Base-by-base conservation (phyloP, 92 coral and sea anemone species). In the Galaxea fascicularis region DNA sequence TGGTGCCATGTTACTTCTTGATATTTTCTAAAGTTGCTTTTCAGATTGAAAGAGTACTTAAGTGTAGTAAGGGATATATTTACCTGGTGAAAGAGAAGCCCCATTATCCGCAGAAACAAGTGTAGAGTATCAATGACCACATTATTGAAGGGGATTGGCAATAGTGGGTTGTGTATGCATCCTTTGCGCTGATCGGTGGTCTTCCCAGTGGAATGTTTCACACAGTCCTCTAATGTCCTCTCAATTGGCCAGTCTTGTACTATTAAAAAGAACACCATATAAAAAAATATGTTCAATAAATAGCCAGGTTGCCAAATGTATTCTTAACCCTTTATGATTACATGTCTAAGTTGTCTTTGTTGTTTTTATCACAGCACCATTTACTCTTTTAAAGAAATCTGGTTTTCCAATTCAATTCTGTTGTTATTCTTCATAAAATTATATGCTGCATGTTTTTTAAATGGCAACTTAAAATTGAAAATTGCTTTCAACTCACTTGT, bases 191-290 rank as follows among this genome's bases (percentile, higher is more conserved):
- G 14, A 25, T 74, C 79, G 0, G 79, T 75, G 17, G 67, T 75
- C 3, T 75, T 75, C 15, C 29, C 49, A 26, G 80, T 1, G 17
- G 12, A 7, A 24, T 28, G 13, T 11, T 13, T 53, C 20, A 0
- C 0, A 14, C 80, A 75, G 14, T 54, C 16, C 14, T 27, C 25
- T 6, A 56, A 16, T 0, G 24, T 75, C 66, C 80, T 54, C 17
- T 76, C 67, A 57, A 76, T 76, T 21, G 59, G 77, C 62, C 77
- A 73, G 77, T 73, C 77, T 46, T 73, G 60, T 73, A 73, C 77
- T 73, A n/a, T n/a, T n/a, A n/a, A 0, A 73, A 73, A 73, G 7
- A 7, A 73, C 10, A 21, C 4, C 13, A 71, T 21, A 35, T 35
- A 28, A 71, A 71, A 6, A n/a, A 2, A 6, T 2, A 35, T 35